Conservation (phyloP, 2,113 vertebrate genomes). For the Rattus rattus region DNA sequence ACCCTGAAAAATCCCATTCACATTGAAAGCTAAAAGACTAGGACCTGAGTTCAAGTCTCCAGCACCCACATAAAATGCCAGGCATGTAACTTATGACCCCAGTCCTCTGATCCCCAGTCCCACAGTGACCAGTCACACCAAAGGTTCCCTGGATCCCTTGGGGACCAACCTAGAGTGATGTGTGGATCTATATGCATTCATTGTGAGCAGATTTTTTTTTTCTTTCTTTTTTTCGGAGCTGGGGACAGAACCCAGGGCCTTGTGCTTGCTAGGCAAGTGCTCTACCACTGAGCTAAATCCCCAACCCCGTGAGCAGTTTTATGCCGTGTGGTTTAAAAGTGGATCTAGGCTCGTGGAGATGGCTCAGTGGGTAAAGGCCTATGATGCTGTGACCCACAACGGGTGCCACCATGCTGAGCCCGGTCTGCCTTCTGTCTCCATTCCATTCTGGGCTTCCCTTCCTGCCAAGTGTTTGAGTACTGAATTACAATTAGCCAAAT, state of each 20-base stretch:
- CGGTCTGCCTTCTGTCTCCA: not conserved
- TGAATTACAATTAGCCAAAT: constrained; percentile 57
- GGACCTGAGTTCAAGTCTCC: not conserved
- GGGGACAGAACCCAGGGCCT: no score
- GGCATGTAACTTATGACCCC: not conserved
- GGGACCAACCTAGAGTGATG: not conserved
- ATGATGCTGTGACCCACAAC: not conserved
- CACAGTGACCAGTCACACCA: not conserved
- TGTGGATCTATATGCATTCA: not conserved
- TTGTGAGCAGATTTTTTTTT: not conserved
- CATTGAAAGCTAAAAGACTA: not conserved
- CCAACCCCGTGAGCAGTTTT: no score
- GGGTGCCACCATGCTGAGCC: not conserved
- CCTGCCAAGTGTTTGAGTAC: constrained; percentile 14
- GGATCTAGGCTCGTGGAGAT: not conserved
- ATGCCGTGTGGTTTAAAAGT: no score
- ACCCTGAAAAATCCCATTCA: not conserved
- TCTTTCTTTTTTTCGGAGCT: no score
- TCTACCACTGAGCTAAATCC: no score
- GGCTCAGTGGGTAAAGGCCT: not conserved
- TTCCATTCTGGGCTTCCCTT: constrained; percentile 54
- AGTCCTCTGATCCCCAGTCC: not conserved
- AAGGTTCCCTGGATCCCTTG: not conserved
- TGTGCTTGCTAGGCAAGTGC: no score
- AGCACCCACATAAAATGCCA: not conserved